Evolutionary conservation across 2,797 vertebrate genomes (phyloP).

Genomic region (Sternotherus odoratus): DNA sequence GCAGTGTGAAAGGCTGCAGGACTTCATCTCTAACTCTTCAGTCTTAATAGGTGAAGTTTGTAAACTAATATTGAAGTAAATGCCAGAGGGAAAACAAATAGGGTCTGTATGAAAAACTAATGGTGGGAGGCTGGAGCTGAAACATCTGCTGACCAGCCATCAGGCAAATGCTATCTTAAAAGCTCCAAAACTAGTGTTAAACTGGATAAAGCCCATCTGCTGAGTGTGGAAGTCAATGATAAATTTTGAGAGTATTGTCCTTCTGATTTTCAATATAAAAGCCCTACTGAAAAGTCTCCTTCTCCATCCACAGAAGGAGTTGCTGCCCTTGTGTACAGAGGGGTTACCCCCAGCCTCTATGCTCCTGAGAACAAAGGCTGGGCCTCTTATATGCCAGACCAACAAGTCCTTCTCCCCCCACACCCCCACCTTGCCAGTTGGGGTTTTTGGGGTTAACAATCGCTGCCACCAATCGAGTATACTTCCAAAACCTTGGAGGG

Average conservation of each 20-base stretch:
- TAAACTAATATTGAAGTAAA: background rate
- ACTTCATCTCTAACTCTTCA: slow-evolving; percentile 24
- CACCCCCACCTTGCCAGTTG: too few relatives aligned
- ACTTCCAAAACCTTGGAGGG: too few relatives aligned
- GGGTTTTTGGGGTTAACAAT: too few relatives aligned
- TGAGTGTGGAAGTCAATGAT: background rate
- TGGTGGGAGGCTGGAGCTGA: background rate
- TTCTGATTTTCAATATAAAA: background rate
- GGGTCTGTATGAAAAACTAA: background rate
- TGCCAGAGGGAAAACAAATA: slow-evolving; percentile 13
- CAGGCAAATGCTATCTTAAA: background rate
- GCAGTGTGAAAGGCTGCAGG: slow-evolving; percentile 35
- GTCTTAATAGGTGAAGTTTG: background rate
- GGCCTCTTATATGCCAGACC: too few relatives aligned
- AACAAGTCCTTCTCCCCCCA: too few relatives aligned
- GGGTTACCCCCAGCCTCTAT: too few relatives aligned
- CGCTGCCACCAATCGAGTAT: too few relatives aligned
- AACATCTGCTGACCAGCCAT: background rate
- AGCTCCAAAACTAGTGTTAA: too few relatives aligned
- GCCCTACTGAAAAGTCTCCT: too few relatives aligned
- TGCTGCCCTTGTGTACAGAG: too few relatives aligned
- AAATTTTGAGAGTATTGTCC: background rate
- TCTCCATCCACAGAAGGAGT: background rate
- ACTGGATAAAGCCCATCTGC: background rate
- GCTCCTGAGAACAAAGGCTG: too few relatives aligned